Evolutionary conservation across 2,797 vertebrate genomes (phyloP).

Genomic region (Lycodopsis pacificus): DNA sequence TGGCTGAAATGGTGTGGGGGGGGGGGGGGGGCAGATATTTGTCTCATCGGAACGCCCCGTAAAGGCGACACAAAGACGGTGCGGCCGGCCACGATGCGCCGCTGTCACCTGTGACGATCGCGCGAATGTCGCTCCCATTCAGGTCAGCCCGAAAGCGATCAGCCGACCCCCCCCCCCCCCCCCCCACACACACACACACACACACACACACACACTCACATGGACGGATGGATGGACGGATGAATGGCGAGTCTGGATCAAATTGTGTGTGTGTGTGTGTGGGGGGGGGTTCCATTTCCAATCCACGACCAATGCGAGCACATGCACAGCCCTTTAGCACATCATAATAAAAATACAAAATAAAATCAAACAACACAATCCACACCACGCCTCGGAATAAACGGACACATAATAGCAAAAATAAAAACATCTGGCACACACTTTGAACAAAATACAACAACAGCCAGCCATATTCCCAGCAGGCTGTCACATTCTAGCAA

Average conservation of each 20-base stretch:
- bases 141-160: conserved; percentile 71
- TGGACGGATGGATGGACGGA: conserved; percentile 41
- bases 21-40: neutral
- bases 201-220: conserved; percentile 48
- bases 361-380: conserved; percentile 17
- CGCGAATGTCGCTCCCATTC: conserved; percentile 62
- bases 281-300: conserved; percentile 59
- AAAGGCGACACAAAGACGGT: conserved; percentile 61
- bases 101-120: conserved; percentile 55
- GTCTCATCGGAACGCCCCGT: conserved; percentile 25
- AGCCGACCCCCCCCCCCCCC: conserved; percentile 2
- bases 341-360: conserved; percentile 28
- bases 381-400: conserved; percentile 51
- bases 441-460: conserved; percentile 33
- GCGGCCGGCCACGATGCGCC: conserved; percentile 42
- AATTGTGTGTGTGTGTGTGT: neutral
- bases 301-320: conserved; percentile 56
- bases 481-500: conserved; percentile 43
- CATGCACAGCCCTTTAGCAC: conserved; percentile 60
- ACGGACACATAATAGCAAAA: conserved; percentile 9
- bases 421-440: conserved; percentile 66
- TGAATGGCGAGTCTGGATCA: conserved; percentile 30
- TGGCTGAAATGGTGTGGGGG: conserved; percentile 15
- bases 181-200: too few species aligned
- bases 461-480: conserved; percentile 58